These are phyloP conservation scores for Lumbricus terrestris DNA, from an alignment of 2,888 invertebrate species.

Conservation along the genomic window DNA sequence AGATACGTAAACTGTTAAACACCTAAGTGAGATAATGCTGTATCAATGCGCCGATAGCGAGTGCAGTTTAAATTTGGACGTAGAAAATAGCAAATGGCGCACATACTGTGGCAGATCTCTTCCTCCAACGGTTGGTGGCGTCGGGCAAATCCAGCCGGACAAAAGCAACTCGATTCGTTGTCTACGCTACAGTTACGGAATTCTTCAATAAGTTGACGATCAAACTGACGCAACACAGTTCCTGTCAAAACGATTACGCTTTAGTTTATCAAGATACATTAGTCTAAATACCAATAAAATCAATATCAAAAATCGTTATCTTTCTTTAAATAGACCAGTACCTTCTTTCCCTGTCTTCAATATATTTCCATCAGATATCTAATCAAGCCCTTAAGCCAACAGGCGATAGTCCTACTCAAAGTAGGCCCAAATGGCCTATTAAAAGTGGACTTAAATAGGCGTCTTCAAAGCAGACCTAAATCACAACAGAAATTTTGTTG, in stretches of 20 bases:
- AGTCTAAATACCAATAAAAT: background rate
- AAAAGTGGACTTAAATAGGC: no score
- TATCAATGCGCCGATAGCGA: background rate
- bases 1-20: background rate
- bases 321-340: background rate
- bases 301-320: background rate
- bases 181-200: slow-evolving; percentile 10
- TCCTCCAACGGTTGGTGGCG: background rate
- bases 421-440: no score
- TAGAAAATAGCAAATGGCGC: no score
- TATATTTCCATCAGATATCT: background rate
- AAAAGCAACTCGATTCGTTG: background rate
- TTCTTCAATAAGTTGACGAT: background rate
- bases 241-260: background rate
- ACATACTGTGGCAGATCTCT: background rate
- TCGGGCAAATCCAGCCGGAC: background rate
- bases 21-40: no score
- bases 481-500: background rate
- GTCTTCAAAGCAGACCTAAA: background rate
- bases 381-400: background rate
- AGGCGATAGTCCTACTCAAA: no score
- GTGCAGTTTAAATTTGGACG: background rate
- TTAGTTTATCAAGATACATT: background rate
- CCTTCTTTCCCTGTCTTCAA: background rate
- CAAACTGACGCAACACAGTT: background rate